Conservation (phyloP, 2,888 invertebrate species). For the Choreutis nemorana region DNA sequence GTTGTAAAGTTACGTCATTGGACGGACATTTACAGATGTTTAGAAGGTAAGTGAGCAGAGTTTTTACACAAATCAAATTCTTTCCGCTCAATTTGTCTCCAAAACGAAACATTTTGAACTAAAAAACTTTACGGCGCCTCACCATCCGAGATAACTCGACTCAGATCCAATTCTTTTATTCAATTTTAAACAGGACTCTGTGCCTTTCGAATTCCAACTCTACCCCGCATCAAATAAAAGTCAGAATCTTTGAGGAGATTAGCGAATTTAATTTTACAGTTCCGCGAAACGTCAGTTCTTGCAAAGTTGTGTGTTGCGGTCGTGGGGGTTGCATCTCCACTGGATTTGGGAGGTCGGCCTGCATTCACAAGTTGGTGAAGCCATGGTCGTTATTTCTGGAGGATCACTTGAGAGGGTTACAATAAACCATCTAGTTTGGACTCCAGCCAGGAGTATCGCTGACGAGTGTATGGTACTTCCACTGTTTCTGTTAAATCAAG, state of each 20-base stretch:
- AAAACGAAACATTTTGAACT: slow-evolving; percentile 25
- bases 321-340: slow-evolving; percentile 6
- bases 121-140: slow-evolving; percentile 20
- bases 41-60: too few relatives aligned
- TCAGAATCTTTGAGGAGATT: too few relatives aligned
- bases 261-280: too few relatives aligned
- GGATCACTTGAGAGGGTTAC: slow-evolving; percentile 26
- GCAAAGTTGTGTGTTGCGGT: slow-evolving; percentile 2
- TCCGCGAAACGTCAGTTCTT: slow-evolving; percentile 1
- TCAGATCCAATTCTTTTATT: slow-evolving; percentile 25
- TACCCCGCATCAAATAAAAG: too few relatives aligned
- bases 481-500: too few relatives aligned
- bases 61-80: slow-evolving; percentile 13
- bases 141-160: slow-evolving; percentile 29
- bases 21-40: too few relatives aligned
- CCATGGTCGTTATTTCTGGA: slow-evolving; percentile 35
- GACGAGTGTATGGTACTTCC: too few relatives aligned
- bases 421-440: slow-evolving; percentile 24
- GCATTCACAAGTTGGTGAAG: slow-evolving; percentile 17
- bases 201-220: too few relatives aligned
- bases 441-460: slow-evolving; percentile 21
- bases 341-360: slow-evolving; percentile 6
- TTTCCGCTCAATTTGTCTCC: slow-evolving; percentile 29
- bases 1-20: too few relatives aligned
- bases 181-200: too few relatives aligned